Base-by-base conservation (phyloP, 2,888 invertebrate genomes). In the Globia sparganii region DNA sequence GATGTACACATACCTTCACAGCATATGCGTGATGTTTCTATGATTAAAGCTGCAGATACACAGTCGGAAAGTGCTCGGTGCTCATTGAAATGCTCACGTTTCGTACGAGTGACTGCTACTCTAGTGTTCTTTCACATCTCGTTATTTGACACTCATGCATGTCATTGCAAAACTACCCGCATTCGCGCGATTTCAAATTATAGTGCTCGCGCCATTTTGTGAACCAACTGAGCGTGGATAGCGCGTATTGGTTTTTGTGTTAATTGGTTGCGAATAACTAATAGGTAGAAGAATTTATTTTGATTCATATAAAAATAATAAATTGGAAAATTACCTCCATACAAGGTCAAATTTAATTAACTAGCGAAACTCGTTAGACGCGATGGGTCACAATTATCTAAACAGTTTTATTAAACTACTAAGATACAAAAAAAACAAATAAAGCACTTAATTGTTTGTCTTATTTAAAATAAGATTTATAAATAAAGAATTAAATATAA, bases 41-140 rank as follows among this genome's bases (percentile, higher is more conserved):
- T 72, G 56, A 69, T 80, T 75, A 72, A 69, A 81, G 43, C 62
- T n/a, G 53, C 67, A 80, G 64, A 31, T 68, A 71, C 56, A 66
- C 53, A 58, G 53, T 40, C 43, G 40, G 31, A n/a, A 64, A 82
- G 72, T 62, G 61, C 58, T 62, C 59, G 21, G 72, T 86, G 68
- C 66, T 78, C 86, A 82, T 74, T 85, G 58, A 85, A 83, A 82
- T 71, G 65, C 58, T 84, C 81, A 78, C 77, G 66, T 72, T 64
- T 58, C 61, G 71, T 69, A 21, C 71, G 75, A 82, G 69, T 76
- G 80, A 69, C 72, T 72, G 83, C 53, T 76, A 66, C 66, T 72
- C 61, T 69, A 81, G 77, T 78, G 77, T 87, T 83, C 65, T 85
- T 85, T 80, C 64, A 43, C n/a, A 72, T 59, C 78, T 78, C 74